Base-by-base conservation (phyloP, 2,888 invertebrate species). In the Harpalus rubripes region DNA sequence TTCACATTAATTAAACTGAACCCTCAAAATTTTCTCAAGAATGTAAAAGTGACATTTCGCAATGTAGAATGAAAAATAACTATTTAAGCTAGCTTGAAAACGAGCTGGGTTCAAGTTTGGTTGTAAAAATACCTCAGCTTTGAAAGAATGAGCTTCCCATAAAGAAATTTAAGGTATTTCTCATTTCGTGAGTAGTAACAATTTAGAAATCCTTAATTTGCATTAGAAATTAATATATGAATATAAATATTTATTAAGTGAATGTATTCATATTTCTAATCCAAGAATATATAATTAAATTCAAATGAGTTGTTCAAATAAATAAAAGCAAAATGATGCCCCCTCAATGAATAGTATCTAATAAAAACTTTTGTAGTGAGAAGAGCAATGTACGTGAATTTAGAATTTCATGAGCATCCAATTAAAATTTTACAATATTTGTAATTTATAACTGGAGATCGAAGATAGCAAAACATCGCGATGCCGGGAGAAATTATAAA, bases 401-500 rank as follows among this genome's bases (percentile, higher is more conserved):
- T 84, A 84, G 78, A 78, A 78, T 84, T 84, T 84, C 78, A 84
- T 78, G 84, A 78, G 65, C 63, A 78, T 76, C 84, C 84, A 84
- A 84, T 84, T 84, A 84, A 84, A 84, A 84, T 78, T 84, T 84
- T 84, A 78, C 84, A 84, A 84, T 84, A 84, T 84, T 84, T 84
- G 63, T 84, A 63, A 84, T 84, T 84, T 84, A 84, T 84, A 84
- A 84, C 84, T 52, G 10, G 56, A 78, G 84, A 84, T 84, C 78
- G 78, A 84, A 78, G 84, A 84, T 84, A 84, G 76, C 61, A 83
- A 78, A 84, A 84, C 84, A 84, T 84, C 78, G 84, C 61, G 78
- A 78, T 84, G 84, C 65, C 84, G 56, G 59, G 76, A 84, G 84
- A 84, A 84, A 84, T 84, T 84, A 84, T 84, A 84, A 84, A 84